phyloP scores from a whole-genome alignment of 1,140 invertebrate genomes.

The Drosophila varians region DNA sequence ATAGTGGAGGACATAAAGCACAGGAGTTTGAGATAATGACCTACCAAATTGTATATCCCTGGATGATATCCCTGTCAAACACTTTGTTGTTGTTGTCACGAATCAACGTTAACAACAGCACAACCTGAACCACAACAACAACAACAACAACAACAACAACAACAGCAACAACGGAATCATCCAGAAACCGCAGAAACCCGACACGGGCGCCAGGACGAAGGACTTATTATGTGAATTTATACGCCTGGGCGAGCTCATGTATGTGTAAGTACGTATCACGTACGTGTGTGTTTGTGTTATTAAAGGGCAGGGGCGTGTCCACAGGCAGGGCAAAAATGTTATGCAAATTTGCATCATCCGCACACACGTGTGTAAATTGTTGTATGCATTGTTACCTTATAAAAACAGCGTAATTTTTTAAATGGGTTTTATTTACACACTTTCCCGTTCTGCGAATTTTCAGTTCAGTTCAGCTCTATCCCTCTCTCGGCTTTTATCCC shows the following conservation, averaged over 20 bases:
- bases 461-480: too few species aligned
- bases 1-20: conserved; percentile 20
- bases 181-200: conserved; percentile 53
- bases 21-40: conserved; percentile 36
- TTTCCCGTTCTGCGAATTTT: neutral
- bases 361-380: conserved; percentile 77
- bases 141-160: too few species aligned
- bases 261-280: neutral
- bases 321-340: conserved; percentile 62
- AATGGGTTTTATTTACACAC: conserved; percentile 69
- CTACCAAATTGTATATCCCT: conserved; percentile 48
- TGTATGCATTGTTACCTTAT: conserved; percentile 81
- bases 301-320: conserved; percentile 18
- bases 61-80: conserved; percentile 62
- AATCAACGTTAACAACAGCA: conserved; percentile 66
- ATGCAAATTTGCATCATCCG: conserved; percentile 76
- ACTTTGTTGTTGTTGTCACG: conserved; percentile 49
- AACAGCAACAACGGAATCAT: conserved; percentile 41
- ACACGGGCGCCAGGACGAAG: conserved; percentile 43
- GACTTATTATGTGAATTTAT: conserved; percentile 79
- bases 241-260: conserved; percentile 56
- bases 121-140: conserved; percentile 27
- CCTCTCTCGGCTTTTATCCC: conserved; percentile 17
- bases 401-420: conserved; percentile 80
- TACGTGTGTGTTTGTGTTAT: conserved; percentile 16